phyloP scores from a whole-genome alignment of 1,140 invertebrate genomes.

The Drosophila eugracilis region DNA sequence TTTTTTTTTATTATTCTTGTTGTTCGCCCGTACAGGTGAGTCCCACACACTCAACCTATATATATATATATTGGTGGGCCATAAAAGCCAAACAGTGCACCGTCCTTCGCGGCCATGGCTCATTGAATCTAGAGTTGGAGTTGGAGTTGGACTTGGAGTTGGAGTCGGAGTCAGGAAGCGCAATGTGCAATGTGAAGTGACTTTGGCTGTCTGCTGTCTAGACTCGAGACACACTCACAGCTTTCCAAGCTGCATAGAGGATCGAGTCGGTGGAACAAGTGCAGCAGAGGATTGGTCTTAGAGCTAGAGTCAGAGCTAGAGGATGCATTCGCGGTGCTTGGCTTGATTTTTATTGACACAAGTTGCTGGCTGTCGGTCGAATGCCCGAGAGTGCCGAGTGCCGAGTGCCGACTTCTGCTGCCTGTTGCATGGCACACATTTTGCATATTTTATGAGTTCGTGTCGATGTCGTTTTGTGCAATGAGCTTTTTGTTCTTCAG shows the following conservation, averaged over 20 bases:
- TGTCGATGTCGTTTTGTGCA: slow-evolving; percentile 79
- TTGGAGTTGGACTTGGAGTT: no score
- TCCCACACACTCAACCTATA: slow-evolving; percentile 14
- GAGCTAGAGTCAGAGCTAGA: slow-evolving; percentile 33
- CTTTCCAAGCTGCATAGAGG: slow-evolving; percentile 55
- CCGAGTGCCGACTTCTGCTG: slow-evolving; percentile 27
- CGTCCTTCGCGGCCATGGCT: slow-evolving; percentile 40
- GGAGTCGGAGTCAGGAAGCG: slow-evolving; percentile 66
- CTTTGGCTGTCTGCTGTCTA: slow-evolving; percentile 79
- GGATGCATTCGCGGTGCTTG: slow-evolving; percentile 66
- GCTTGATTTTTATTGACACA: slow-evolving; percentile 82
- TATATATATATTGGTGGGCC: neutral
- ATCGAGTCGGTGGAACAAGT: slow-evolving; percentile 61
- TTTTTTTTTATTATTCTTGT: slow-evolving; percentile 39
- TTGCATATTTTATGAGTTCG: slow-evolving; percentile 81
- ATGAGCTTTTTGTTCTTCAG: slow-evolving; percentile 55
- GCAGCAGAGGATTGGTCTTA: slow-evolving; percentile 50
- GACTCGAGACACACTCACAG: slow-evolving; percentile 72
- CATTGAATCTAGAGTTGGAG: slow-evolving; percentile 30
- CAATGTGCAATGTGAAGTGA: slow-evolving; percentile 80
- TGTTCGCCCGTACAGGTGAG: no score
- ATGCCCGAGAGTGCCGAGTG: slow-evolving; percentile 39
- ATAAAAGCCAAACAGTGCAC: slow-evolving; percentile 6
- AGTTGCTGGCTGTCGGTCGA: slow-evolving; percentile 67
- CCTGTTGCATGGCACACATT: slow-evolving; percentile 72